Conservation (phyloP, 2,113 vertebrate species). For the Tyto alba region DNA sequence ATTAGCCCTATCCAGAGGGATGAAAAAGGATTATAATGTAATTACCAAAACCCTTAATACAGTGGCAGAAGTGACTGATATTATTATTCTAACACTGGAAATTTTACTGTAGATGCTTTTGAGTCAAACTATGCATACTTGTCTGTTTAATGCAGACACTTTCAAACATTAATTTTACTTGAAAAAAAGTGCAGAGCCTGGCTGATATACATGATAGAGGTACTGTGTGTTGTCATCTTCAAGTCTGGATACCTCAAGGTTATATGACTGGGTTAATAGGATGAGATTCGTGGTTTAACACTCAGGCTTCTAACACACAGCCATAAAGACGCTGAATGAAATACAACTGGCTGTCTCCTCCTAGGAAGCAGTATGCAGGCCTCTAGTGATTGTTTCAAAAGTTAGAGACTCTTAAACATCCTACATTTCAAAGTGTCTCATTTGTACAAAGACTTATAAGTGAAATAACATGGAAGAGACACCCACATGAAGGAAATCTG, state of each 20-base stretch:
- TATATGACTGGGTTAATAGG: constrained; percentile 64
- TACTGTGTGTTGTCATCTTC: constrained; percentile 24
- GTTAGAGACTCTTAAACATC: constrained; percentile 48
- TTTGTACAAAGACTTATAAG: constrained; percentile 41
- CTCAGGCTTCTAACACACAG: constrained; percentile 58
- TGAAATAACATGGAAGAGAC: constrained; percentile 17
- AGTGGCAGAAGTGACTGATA: background rate
- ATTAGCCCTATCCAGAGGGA: background rate
- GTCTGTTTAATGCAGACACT: background rate
- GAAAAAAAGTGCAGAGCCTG: background rate
- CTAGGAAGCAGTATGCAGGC: constrained; percentile 20
- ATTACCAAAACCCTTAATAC: background rate
- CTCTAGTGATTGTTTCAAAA: constrained; percentile 62
- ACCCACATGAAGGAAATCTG: constrained; percentile 34
- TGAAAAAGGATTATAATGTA: background rate
- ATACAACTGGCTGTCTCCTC: constrained; percentile 47
- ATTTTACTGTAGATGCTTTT: background rate
- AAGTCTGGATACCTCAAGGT: constrained; percentile 66
- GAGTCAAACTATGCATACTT: background rate
- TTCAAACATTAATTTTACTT: constrained; percentile 5
- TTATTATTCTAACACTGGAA: background rate
- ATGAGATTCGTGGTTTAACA: constrained; percentile 61
- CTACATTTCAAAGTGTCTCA: constrained; percentile 31
- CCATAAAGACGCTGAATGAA: constrained; percentile 61
- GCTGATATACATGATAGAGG: constrained; percentile 19